phyloP scores from a whole-genome alignment of 2,113 vertebrate genomes.

The Axis porcinus region DNA sequence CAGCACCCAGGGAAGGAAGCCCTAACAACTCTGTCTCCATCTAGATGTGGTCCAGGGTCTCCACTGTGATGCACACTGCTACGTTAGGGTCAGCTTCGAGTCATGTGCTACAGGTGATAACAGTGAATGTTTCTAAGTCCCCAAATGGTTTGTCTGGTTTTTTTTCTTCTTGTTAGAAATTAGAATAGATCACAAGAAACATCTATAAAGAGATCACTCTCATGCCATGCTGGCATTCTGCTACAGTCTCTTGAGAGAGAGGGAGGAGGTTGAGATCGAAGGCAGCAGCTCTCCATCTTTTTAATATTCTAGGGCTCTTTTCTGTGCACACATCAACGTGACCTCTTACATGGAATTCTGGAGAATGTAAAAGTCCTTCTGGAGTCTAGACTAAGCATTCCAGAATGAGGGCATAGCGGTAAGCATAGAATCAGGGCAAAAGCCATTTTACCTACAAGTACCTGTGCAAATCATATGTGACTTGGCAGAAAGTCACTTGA shows the following conservation, averaged over 20 bases:
- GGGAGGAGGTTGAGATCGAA: background rate
- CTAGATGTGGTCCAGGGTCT: background rate
- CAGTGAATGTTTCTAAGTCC: background rate
- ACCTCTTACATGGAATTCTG: background rate
- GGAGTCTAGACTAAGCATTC: background rate
- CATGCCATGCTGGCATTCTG: background rate
- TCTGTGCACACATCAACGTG: background rate
- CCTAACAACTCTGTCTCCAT: background rate
- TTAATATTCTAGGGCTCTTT: background rate
- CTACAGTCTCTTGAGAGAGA: background rate
- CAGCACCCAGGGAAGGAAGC: background rate
- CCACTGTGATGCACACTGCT: background rate
- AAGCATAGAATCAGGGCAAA: background rate
- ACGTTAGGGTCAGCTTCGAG: background rate
- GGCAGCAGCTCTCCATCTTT: background rate
- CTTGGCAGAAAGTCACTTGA: background rate
- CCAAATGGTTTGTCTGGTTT: background rate
- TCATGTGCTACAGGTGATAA: background rate
- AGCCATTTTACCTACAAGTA: background rate
- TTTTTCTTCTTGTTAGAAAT: background rate
- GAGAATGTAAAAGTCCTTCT: background rate
- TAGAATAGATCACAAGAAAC: background rate
- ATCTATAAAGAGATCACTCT: too few species aligned
- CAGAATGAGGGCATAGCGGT: background rate
- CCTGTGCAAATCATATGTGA: background rate